These are phyloP conservation scores for Solen grandis DNA, from an alignment of 1,140 invertebrate species.

Conservation along the genomic window DNA sequence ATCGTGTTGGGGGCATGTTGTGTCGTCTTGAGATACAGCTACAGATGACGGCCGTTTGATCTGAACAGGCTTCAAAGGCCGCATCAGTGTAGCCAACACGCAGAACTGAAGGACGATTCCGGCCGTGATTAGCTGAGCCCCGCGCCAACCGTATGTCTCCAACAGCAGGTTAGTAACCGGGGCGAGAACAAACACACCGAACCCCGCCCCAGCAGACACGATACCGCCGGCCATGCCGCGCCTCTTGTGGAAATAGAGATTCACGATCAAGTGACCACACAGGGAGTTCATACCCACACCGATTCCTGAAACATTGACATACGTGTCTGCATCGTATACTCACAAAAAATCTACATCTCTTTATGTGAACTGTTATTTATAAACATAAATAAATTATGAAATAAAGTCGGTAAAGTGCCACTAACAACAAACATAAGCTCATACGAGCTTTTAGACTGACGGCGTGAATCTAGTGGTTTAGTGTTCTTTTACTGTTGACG, in stretches of 20 bases:
- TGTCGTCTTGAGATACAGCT: not conserved
- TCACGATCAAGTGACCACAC: slow-evolving; percentile 91
- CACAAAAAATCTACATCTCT: no score
- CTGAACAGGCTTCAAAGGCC: not conserved
- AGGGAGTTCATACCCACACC: slow-evolving; percentile 94
- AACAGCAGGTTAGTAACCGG: slow-evolving; percentile 30
- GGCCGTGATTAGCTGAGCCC: slow-evolving; percentile 15
- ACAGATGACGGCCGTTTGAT: not conserved
- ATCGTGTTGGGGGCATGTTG: not conserved
- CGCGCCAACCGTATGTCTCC: slow-evolving; percentile 15
- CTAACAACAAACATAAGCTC: no score
- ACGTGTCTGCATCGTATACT: no score
- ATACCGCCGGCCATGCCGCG: slow-evolving; percentile 93
- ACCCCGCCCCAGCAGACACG: slow-evolving; percentile 93
- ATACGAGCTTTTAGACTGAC: no score
- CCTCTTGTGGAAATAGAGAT: slow-evolving; percentile 94
- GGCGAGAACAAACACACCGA: slow-evolving; percentile 86
- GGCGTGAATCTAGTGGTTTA: no score
- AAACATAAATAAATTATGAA: no score
- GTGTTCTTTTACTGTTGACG: no score
- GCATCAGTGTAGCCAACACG: slow-evolving; percentile 21
- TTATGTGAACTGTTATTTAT: no score
- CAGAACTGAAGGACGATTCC: slow-evolving; percentile 34
- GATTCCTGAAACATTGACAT: slow-evolving; percentile 84
- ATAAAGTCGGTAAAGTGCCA: no score